Evolutionary conservation across 2,797 vertebrate genomes (phyloP).

Genomic region (Tapera naevia): DNA sequence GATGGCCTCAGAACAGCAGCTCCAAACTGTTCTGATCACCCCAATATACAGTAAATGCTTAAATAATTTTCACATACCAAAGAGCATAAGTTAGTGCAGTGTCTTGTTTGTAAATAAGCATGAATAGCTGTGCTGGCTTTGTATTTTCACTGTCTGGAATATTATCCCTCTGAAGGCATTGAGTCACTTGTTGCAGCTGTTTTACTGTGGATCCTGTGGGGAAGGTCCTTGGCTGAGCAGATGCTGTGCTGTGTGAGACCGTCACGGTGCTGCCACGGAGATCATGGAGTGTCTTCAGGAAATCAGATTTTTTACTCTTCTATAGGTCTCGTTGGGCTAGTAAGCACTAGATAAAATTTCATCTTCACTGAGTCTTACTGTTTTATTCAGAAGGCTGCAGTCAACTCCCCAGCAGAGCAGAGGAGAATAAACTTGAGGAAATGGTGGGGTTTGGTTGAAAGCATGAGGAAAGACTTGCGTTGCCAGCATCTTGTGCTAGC

Average conservation of each 20-base stretch:
- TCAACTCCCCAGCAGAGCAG: not conserved
- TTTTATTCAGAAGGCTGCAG: not conserved
- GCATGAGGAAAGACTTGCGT: not conserved
- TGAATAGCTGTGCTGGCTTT: not conserved
- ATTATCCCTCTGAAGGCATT: not conserved
- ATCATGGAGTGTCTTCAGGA: not conserved
- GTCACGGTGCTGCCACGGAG: not conserved
- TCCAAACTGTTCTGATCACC: not conserved
- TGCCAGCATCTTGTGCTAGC: not conserved
- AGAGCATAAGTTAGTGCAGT: not conserved
- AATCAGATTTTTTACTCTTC: not conserved
- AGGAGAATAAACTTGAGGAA: not conserved
- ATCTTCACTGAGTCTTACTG: not conserved
- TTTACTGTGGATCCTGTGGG: not conserved
- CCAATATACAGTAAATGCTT: not conserved
- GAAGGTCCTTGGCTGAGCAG: not conserved
- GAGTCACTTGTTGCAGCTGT: not conserved
- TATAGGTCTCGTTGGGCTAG: not conserved
- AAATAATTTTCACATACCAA: not conserved
- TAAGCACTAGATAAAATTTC: not conserved
- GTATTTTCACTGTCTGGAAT: not conserved
- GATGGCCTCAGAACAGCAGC: not conserved
- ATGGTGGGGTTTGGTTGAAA: not conserved
- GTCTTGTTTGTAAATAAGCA: constrained; percentile 5
- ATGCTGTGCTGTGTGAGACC: too few relatives aligned